These are phyloP conservation scores for Erpornis zantholeuca DNA, from an alignment of 2,113 vertebrate species.

Conservation along the genomic window DNA sequence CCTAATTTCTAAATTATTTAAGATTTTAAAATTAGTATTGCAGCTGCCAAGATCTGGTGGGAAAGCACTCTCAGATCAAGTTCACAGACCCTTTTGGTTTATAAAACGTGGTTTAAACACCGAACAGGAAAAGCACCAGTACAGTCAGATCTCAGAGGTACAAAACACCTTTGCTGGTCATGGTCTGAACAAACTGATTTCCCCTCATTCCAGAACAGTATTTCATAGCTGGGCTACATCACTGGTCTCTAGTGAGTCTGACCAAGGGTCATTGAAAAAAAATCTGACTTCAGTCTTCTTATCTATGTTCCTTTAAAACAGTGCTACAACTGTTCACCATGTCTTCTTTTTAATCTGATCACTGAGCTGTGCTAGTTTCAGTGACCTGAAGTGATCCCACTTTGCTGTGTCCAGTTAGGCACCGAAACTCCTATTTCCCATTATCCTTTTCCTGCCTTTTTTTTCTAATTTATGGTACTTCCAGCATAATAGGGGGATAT, in stretches of 20 bases:
- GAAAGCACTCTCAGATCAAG: neutral
- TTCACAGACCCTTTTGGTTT: neutral
- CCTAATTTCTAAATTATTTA: neutral
- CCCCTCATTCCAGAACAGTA: neutral
- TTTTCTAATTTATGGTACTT: neutral
- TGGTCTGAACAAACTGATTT: neutral
- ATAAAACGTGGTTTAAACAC: neutral
- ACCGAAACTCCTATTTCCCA: neutral
- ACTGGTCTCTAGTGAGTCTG: neutral
- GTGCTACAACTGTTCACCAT: neutral
- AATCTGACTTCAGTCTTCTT: neutral
- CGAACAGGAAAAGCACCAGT: neutral
- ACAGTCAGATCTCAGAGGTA: neutral
- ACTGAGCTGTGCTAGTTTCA: neutral
- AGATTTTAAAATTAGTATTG: neutral
- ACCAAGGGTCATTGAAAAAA: neutral
- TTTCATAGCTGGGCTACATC: neutral
- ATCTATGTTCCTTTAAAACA: neutral
- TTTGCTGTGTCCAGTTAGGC: neutral
- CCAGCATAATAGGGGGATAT: neutral
- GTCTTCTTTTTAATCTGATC: neutral
- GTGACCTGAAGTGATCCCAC: neutral
- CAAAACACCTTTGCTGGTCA: neutral
- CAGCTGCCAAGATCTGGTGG: neutral
- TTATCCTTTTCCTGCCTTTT: neutral